Conservation (phyloP, 2,797 vertebrate species). For the Chromis chromis region DNA sequence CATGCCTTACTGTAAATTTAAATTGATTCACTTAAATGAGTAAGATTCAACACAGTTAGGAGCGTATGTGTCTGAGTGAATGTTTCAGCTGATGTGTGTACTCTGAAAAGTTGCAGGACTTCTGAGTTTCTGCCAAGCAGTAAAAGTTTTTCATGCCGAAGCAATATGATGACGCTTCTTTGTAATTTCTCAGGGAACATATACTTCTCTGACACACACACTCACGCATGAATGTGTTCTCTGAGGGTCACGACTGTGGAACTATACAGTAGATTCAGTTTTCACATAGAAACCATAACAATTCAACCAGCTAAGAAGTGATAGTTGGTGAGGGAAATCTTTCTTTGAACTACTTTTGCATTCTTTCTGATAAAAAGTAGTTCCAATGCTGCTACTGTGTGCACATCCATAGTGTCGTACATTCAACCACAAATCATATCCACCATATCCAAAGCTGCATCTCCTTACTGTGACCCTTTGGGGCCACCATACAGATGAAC, state of each 20-base stretch:
- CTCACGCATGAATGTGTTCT: constrained; percentile 7
- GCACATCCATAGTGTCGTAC: neutral
- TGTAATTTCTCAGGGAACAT: constrained; percentile 7
- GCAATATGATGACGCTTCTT: constrained; percentile 30
- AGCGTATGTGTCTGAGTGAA: constrained; percentile 4
- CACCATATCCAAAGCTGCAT: neutral
- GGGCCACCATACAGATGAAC: constrained; percentile 2
- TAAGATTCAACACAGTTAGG: constrained; percentile 12
- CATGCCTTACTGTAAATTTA: constrained; percentile 6
- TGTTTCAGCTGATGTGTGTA: constrained; percentile 2
- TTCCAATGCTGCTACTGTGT: neutral
- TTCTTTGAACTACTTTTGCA: too few relatives aligned
- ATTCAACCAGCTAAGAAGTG: neutral
- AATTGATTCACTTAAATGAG: constrained; percentile 15
- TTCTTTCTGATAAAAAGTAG: too few relatives aligned
- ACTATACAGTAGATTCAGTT: neutral
- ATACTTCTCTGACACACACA: neutral
- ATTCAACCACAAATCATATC: too few relatives aligned
- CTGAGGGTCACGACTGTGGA: constrained; percentile 22
- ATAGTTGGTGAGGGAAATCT: neutral
- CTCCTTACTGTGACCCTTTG: neutral
- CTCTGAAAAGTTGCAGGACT: constrained; percentile 32
- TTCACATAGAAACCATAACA: constrained; percentile 11
- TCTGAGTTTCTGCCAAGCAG: constrained; percentile 37
- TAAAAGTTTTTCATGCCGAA: constrained; percentile 39